phyloP scores from a whole-genome alignment of 2,797 vertebrate genomes.

The Protosalanx chinensis region DNA sequence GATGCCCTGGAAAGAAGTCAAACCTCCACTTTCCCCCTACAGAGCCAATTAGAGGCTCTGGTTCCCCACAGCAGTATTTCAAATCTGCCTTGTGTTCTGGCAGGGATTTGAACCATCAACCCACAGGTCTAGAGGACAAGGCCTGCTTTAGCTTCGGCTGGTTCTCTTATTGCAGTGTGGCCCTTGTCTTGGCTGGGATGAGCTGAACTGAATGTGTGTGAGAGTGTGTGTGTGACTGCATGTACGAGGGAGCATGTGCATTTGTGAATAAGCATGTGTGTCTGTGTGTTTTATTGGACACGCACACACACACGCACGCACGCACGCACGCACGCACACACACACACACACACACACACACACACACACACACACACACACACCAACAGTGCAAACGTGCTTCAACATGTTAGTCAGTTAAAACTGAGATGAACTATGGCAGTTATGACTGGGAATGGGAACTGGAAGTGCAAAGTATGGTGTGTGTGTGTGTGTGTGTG shows the following conservation, averaged over 20 bases:
- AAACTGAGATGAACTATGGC: neutral
- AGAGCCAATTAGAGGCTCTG: neutral
- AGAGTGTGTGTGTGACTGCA: no score
- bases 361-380: no score
- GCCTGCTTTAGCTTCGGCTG: conserved; percentile 20
- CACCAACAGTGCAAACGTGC: no score
- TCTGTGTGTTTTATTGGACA: neutral
- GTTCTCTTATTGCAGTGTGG: conserved; percentile 5
- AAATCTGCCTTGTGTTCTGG: conserved; percentile 11
- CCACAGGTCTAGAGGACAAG: conserved; percentile 15
- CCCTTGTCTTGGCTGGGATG: neutral
- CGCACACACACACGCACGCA: no score
- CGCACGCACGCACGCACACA: no score
- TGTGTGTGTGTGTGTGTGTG: neutral
- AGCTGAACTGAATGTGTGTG: neutral
- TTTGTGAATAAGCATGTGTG: neutral
- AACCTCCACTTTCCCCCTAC: neutral
- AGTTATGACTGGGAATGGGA: neutral
- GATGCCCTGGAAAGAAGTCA: conserved; percentile 8
- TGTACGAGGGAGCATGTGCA: neutral
- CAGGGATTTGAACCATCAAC: conserved; percentile 18
- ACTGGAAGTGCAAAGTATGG: neutral
- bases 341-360: no score
- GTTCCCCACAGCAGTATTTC: neutral
- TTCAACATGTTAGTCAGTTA: neutral